Evolutionary conservation across 2,888 invertebrate species (phyloP), one percentile per base, ranked within the genome.

Genomic region (Rotaria macrura): DNA sequence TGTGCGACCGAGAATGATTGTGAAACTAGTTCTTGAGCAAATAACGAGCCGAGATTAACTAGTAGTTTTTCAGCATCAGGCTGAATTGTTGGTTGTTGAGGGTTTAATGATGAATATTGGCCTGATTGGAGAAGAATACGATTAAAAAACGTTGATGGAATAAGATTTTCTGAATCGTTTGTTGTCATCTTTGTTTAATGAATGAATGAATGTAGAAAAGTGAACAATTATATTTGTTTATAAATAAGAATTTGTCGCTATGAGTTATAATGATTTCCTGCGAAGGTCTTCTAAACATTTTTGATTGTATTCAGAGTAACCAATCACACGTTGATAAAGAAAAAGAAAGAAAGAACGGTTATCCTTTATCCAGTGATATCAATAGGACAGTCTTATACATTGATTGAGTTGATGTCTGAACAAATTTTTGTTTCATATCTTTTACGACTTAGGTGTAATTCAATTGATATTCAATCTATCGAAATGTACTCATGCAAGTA

Each of bases 61-160:
- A 65, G 65, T 34, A 65, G 25, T 65, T 65, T 65, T 65, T 65
- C 65, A 29, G 65, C 2, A 65, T 65, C 29, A 65, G 65, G 25
- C 17, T 65, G 29, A 65, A 65, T 29, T 34, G 4, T 14, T 65
- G 65, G 65, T 65, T 54, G 54, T 54, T 54, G 54, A 10, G 54
- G 4, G 25, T 54, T 54, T 4, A 14, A 34, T 65, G 65, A 65
- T 34, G 65, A 17, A 65, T 65, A 65, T 65, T 34, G 65, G 14
- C 65, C 65, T 65, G 65, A 65, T 65, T 65, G 65, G 29, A 65
- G 65, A 65, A 65, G 65, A 65, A 65, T 65, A 17, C 34, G 65
- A 65, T 23, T 65, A 20, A 65, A 65, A 65, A 65, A 12, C 29
- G 12, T 17, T 34, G 65, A 65, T 65, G 65, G 29, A 65, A 5